Conservation (phyloP, 2,888 invertebrate species). For the Drosophila diplacantha region DNA sequence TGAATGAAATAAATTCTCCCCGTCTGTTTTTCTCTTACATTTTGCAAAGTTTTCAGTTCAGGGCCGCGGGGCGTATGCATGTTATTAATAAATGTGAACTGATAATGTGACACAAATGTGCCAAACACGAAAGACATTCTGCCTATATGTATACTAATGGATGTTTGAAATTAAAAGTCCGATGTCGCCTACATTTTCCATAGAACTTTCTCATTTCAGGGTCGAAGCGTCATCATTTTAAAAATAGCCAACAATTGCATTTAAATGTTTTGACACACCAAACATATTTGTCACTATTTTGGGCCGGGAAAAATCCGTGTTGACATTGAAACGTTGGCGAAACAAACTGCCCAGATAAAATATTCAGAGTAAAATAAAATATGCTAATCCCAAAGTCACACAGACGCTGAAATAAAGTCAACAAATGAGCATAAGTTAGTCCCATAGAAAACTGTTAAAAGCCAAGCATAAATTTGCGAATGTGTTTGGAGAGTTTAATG, state of each 20-base stretch:
- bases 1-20: constrained; percentile 40
- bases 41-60: constrained; percentile 42
- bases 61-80: constrained; percentile 49
- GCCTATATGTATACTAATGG: constrained; percentile 9
- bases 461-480: constrained; percentile 16
- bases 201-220: constrained; percentile 41
- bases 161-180: constrained; percentile 3
- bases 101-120: constrained; percentile 43
- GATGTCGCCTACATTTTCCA: constrained; percentile 28
- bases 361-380: constrained; percentile 10
- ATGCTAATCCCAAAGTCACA: constrained; percentile 13
- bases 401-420: constrained; percentile 15
- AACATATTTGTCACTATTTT: constrained; percentile 40
- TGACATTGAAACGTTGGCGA: constrained; percentile 12
- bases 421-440: constrained; percentile 51
- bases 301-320: constrained; percentile 9
- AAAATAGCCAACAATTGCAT: constrained; percentile 41
- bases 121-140: constrained; percentile 29
- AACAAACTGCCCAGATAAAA: constrained; percentile 6
- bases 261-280: constrained; percentile 38
- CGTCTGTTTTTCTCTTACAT: constrained; percentile 5
- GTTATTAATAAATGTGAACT: constrained; percentile 12
- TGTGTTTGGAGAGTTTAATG: constrained; percentile 42
- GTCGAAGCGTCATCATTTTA: constrained; percentile 31
- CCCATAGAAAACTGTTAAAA: constrained; percentile 44